A percentile compares a stretch with the other conserved stretches of the same genome.
Evolutionary conservation across 2,797 vertebrate genomes (phyloP).

Genomic region (Rhinichthys osculus): DNA sequence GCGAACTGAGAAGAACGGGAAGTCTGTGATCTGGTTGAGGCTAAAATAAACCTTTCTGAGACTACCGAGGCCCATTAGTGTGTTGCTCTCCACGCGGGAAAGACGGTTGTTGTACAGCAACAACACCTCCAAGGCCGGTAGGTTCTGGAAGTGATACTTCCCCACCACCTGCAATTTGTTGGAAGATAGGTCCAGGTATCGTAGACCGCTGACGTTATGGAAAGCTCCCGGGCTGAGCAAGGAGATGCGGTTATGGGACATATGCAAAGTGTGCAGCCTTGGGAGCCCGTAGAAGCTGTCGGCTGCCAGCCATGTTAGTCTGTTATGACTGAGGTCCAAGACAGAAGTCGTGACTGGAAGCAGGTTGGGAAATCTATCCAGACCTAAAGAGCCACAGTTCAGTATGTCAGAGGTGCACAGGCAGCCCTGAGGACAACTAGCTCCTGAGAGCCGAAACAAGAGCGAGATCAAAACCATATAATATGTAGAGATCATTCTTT

Average conservation of each 20-base stretch:
- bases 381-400: constrained; percentile 82
- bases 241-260: constrained; percentile 85
- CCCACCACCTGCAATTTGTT: constrained; percentile 83
- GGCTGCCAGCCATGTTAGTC: constrained; percentile 79
- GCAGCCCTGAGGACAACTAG: constrained; percentile 82
- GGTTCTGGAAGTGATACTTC: constrained; percentile 84
- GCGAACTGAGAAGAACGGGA: constrained; percentile 88
- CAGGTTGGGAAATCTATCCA: constrained; percentile 75
- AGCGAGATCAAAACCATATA: constrained; percentile 70
- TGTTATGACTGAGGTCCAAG: constrained; percentile 91
- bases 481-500: constrained; percentile 68
- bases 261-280: constrained; percentile 80
- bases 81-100: constrained; percentile 77
- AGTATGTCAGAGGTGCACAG: constrained; percentile 89
- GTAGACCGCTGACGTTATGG: constrained; percentile 82
- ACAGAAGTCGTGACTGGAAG: constrained; percentile 79
- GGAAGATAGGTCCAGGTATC: constrained; percentile 90
- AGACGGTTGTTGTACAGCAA: constrained; percentile 92
- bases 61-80: constrained; percentile 79
- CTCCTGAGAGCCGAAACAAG: constrained; percentile 43
- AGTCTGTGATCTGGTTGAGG: constrained; percentile 87
- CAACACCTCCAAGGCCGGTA: constrained; percentile 87
- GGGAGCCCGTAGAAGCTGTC: constrained; percentile 79
- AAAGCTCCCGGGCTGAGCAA: constrained; percentile 78
- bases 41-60: constrained; percentile 90